These are phyloP conservation scores for Parotocinclus haroldoi DNA, from an alignment of 2,797 vertebrate genomes.

Conservation along the genomic window DNA sequence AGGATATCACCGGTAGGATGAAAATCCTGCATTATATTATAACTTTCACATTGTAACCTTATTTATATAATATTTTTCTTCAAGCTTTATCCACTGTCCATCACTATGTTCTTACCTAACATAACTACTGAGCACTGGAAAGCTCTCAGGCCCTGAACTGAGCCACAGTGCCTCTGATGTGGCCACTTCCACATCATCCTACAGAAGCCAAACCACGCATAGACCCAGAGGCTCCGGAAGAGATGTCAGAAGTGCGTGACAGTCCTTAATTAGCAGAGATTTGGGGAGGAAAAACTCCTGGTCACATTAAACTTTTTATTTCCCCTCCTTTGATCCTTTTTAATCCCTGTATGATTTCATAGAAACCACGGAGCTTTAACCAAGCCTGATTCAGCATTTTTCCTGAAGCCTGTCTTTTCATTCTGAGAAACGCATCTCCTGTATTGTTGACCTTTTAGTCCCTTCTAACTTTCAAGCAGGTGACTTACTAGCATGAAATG, in stretches of 20 bases:
- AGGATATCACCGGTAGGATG: too few species aligned
- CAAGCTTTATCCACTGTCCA: background rate
- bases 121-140: slow-evolving; percentile 11
- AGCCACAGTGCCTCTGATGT: slow-evolving; percentile 44
- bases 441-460: too few species aligned
- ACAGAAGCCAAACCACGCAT: slow-evolving; percentile 38
- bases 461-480: too few species aligned
- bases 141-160: slow-evolving; percentile 34
- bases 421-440: too few species aligned
- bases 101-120: background rate
- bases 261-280: slow-evolving; percentile 43
- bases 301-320: slow-evolving; percentile 17
- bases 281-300: slow-evolving; percentile 30
- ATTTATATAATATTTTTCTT: background rate
- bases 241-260: slow-evolving; percentile 40
- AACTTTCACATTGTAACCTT: too few species aligned
- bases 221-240: slow-evolving; percentile 29
- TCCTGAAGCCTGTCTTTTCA: too few species aligned
- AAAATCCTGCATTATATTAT: too few species aligned
- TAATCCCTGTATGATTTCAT: background rate
- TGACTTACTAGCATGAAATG: too few species aligned
- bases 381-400: too few species aligned
- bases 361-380: too few species aligned
- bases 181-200: slow-evolving; percentile 43
- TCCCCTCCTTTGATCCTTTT: background rate